These are phyloP conservation scores for Pseudococcus longispinus DNA, from an alignment of 2,888 invertebrate species.

Conservation along the genomic window DNA sequence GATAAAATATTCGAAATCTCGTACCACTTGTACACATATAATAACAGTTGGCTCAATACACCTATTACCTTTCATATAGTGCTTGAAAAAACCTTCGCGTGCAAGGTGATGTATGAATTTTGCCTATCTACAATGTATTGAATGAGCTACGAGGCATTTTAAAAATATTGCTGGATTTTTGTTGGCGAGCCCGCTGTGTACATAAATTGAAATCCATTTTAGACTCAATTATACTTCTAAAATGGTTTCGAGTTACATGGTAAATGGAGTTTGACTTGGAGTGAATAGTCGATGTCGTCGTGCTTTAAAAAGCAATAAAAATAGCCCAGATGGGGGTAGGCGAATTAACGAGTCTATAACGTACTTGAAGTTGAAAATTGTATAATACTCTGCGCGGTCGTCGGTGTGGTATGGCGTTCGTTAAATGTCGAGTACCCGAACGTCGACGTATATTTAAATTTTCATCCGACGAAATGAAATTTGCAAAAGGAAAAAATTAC, in stretches of 20 bases:
- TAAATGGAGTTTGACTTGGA: not conserved
- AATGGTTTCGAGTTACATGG: not conserved
- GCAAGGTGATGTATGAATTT: not conserved
- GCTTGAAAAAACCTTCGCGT: not conserved
- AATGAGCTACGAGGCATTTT: not conserved
- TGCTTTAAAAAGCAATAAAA: slow-evolving; percentile 7
- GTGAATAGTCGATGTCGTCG: not conserved
- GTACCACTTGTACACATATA: too few relatives aligned
- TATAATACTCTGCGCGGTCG: not conserved
- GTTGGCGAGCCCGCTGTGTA: not conserved
- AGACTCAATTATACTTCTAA: not conserved
- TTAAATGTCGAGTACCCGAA: not conserved
- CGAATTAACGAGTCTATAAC: slow-evolving; percentile 16
- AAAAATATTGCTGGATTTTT: not conserved
- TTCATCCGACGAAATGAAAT: not conserved
- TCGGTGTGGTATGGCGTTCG: not conserved
- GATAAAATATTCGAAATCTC: not conserved
- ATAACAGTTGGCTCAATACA: too few relatives aligned
- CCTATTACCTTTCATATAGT: too few relatives aligned
- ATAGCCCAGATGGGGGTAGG: not conserved
- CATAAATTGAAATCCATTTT: not conserved
- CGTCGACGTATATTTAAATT: not conserved
- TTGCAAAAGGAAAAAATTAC: not conserved
- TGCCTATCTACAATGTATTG: not conserved
- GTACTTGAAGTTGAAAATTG: slow-evolving; percentile 21